A percentile compares a stretch with the other conserved stretches of the same genome.
Evolutionary conservation across 92 coral and sea anemone species (phyloP).

Genomic region (Palythoa grandis): DNA sequence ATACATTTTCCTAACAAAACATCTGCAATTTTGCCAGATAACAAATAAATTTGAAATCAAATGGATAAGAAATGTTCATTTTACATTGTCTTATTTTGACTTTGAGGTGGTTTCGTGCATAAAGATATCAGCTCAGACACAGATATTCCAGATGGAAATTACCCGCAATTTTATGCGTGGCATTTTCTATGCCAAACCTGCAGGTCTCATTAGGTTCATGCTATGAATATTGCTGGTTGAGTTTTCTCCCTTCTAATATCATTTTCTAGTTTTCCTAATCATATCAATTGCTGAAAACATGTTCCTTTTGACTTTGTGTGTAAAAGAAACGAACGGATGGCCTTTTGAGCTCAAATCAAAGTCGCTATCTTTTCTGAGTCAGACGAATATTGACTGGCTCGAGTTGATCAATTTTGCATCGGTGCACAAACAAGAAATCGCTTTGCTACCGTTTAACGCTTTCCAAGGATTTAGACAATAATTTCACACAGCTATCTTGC

Average conservation of each 20-base stretch:
- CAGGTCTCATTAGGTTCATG: slow-evolving; percentile 38
- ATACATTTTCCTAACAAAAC: not conserved
- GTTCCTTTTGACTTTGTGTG: not conserved
- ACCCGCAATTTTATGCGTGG: slow-evolving; percentile 15
- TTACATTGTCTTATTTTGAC: too few relatives aligned
- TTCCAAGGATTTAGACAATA: not conserved
- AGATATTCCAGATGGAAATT: not conserved
- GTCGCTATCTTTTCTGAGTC: slow-evolving; percentile 13
- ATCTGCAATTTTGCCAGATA: not conserved
- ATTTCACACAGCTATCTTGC: not conserved
- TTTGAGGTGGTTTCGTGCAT: not conserved
- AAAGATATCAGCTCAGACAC: not conserved
- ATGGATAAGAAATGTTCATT: not conserved
- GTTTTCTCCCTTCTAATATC: not conserved
- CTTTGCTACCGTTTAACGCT: not conserved
- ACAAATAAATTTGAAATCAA: not conserved
- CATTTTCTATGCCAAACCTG: slow-evolving; percentile 30
- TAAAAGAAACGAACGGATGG: slow-evolving; percentile 12
- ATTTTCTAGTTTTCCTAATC: too few relatives aligned
- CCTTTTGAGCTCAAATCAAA: slow-evolving; percentile 43
- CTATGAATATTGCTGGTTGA: slow-evolving; percentile 1
- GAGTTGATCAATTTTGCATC: not conserved
- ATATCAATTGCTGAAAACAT: not conserved
- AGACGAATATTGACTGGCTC: not conserved
- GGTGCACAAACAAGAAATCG: not conserved